Evolutionary conservation across 2,888 invertebrate species (phyloP), one percentile per base, ranked within the genome.

Genomic region (Drosophila longiperda): DNA sequence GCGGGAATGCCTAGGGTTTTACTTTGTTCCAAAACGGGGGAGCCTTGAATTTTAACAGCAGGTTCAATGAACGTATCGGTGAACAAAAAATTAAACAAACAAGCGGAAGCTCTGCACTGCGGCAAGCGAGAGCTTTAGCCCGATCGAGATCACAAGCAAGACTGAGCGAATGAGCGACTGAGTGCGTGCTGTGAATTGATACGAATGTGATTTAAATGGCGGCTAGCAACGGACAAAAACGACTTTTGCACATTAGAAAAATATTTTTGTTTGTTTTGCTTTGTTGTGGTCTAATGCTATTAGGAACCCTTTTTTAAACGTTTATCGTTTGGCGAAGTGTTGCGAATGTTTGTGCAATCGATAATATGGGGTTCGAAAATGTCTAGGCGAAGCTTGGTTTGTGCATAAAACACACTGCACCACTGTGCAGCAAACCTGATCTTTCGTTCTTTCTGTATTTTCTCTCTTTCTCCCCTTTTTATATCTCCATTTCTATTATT

Each of bases 31-130:
- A 58, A 50, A 38, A 29, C 15, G 32, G 33, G 26, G 71, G 53
- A 81, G 87, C 87, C 89, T 88, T 85, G 84, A 86, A 70, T 45
- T 59, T 33, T 11, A 70, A 36, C 55, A 66, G 26, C 50, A 69
- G 66, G 85, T 85, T 85, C 85, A 85, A 79, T 67, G 89, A 83
- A 89, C 85, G 89, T 73, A 62, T 23, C 45, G 59, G 17, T 33
- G 23, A 71, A 73, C 61, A 58, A 58, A 38, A 57, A 11, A 26
- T 9, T 49, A 52, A 78, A 67, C 26, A 55, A 55, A 38, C 12
- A 38, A 73, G 36, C 78, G 72, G 76, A 75, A 79, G 55, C 76
- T 32, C 55, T 4, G 23, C 45, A 62, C 54, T 49, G 70, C 71
- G 60, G 29, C 48, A 61, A 45, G 32, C 62, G 62, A 48, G 78